Evolutionary conservation across 2,888 invertebrate genomes (phyloP), one percentile per base, ranked within the genome.

Genomic region (Agonopterix arenella): DNA sequence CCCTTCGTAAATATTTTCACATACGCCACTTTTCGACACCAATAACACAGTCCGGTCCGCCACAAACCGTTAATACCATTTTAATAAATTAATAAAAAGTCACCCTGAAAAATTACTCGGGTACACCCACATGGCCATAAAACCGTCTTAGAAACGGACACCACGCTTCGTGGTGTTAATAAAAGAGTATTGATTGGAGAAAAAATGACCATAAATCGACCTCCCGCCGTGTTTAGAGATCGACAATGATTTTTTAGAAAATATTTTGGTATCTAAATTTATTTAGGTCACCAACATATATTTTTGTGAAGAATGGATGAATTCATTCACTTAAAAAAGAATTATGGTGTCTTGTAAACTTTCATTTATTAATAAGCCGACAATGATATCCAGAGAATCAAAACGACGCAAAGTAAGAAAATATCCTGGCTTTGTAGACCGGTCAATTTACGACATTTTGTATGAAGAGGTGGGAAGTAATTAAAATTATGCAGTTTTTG

Each of bases 111-210:
- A 68, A 69, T 59, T 58, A 55, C 61, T 53, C 61, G 59, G 64
- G 62, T 62, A 57, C 65, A 56, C 71, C 74, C 66, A 74, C 72
- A 54, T 53, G 49, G 50, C 50, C 57, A 68, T 76, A 72, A 68
- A 57, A 46, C 54, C 28, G 52, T 51, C 49, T 52, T 28, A 52
- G 60, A 52, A 62, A 57, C 56, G 58, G 56, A 53, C 53, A 57
- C 52, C 55, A 52, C 44, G 50, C 47, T 42, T 48, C 44, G 47
- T 52, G 51, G 58, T 51, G 55, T 60, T 60, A 53, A 60, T 61
- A 64, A 62, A 68, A 28, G 68, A 59, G 54, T 60, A 59, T 59
- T 56, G 62, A 67, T 59, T 59, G 55, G 49, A 64, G 55, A 61
- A 58, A 28, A 59, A 60, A 54, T 58, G 57, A 52, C 57, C 54